A percentile compares a stretch with the other conserved stretches of the same genome.
phyloP scores from a whole-genome alignment of 2,113 vertebrate genomes.

The Hiodon alosoides region DNA sequence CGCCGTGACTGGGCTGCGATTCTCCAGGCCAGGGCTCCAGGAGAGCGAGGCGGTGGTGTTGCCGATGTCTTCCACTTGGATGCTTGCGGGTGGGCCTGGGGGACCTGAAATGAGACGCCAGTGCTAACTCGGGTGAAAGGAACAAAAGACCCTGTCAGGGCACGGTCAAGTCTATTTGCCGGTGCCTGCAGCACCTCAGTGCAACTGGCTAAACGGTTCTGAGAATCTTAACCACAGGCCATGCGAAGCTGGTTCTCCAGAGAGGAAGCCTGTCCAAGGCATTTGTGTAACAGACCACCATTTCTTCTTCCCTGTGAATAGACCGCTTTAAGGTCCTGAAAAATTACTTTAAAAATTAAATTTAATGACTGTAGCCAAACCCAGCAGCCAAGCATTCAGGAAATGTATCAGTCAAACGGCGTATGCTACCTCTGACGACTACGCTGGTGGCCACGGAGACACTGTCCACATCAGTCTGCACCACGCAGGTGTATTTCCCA shows the following conservation, averaged over 20 bases:
- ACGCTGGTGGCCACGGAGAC: conserved; percentile 86
- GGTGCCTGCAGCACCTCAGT: too few relatives aligned
- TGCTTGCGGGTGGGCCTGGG: conserved; percentile 80
- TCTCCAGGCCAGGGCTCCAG: conserved; percentile 83
- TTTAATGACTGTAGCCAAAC: too few relatives aligned
- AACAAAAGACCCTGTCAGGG: too few relatives aligned
- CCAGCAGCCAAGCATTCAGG: background rate
- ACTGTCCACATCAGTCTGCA: conserved; percentile 87
- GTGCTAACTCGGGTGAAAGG: background rate
- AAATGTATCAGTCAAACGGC: background rate
- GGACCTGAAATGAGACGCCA: conserved; percentile 64
- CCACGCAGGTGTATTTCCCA: conserved; percentile 87
- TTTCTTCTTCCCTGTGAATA: too few relatives aligned
- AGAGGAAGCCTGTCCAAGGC: too few relatives aligned
- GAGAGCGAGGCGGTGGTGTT: conserved; percentile 80
- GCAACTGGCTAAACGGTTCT: too few relatives aligned
- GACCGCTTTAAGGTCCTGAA: too few relatives aligned
- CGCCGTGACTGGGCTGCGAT: conserved; percentile 86
- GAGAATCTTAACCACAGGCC: too few relatives aligned
- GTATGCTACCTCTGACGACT: conserved; percentile 79
- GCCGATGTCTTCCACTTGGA: conserved; percentile 84
- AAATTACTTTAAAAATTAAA: too few relatives aligned
- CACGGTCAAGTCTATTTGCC: too few relatives aligned
- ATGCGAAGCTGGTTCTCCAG: too few relatives aligned
- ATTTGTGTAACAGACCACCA: too few relatives aligned